Conservation (phyloP, 2,888 invertebrate genomes). For the Tachina grossa region DNA sequence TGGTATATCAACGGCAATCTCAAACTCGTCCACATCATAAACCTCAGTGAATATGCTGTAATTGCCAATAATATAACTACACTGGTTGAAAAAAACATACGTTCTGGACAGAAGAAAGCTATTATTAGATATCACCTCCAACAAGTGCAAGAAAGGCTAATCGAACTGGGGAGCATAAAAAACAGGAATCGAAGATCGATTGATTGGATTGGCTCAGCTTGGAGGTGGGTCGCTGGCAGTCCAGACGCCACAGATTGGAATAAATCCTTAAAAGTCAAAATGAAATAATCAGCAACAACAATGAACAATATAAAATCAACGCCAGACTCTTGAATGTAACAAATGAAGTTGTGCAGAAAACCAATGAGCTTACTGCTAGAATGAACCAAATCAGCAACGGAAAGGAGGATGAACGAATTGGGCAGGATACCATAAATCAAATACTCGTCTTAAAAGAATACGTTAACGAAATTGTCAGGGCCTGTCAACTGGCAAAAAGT, state of each 20-base stretch:
- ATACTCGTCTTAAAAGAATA: not conserved
- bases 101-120: not conserved
- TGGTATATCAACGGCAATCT: not conserved
- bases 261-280: constrained; percentile 2
- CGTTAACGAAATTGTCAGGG: not conserved
- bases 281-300: not conserved
- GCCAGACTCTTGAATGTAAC: not conserved
- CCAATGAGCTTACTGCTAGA: not conserved
- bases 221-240: constrained; percentile 26
- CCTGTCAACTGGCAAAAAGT: constrained; percentile 17
- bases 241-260: constrained; percentile 30
- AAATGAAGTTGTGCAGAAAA: not conserved
- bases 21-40: constrained; percentile 24
- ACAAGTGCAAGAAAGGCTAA: constrained; percentile 25
- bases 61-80: constrained; percentile 5
- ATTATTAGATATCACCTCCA: not conserved
- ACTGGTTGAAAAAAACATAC: constrained; percentile 52
- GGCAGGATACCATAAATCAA: not conserved
- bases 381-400: not conserved
- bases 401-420: not conserved
- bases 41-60: not conserved
- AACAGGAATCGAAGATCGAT: constrained; percentile 13
- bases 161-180: not conserved
- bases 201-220: constrained; percentile 4
- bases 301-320: not conserved